Conservation (phyloP, 2,113 vertebrate genomes). For the Atlantisia rogersi region DNA sequence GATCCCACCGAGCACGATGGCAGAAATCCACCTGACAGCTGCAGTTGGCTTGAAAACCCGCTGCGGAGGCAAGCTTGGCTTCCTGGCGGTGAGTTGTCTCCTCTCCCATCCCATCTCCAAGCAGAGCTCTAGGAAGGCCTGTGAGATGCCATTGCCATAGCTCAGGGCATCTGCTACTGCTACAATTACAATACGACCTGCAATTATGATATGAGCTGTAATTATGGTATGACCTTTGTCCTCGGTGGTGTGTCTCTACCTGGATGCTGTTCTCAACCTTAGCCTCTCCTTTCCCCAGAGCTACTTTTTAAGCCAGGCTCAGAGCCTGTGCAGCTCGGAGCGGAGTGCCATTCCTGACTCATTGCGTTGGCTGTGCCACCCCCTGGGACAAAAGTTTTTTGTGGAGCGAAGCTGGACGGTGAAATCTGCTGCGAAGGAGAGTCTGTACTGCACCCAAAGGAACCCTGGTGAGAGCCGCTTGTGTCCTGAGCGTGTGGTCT, state of each 20-base stretch:
- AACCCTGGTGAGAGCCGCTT: slow-evolving; percentile 80
- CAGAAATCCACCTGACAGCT: slow-evolving; percentile 92
- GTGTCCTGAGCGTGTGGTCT: neutral
- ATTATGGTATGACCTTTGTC: neutral
- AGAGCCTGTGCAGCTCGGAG: slow-evolving; percentile 83
- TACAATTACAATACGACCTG: neutral
- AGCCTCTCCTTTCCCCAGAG: slow-evolving; percentile 74
- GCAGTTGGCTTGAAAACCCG: slow-evolving; percentile 87
- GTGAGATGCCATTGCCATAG: neutral
- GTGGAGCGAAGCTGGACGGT: slow-evolving; percentile 94
- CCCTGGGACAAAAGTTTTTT: slow-evolving; percentile 93
- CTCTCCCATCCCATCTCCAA: neutral
- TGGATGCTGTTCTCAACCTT: neutral
- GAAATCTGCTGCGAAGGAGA: slow-evolving; percentile 83
- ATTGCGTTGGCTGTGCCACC: slow-evolving; percentile 93
- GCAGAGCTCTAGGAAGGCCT: neutral
- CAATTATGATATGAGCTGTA: neutral
- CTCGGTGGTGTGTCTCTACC: neutral
- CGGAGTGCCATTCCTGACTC: slow-evolving; percentile 85
- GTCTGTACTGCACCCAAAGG: slow-evolving; percentile 89
- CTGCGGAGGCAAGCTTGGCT: slow-evolving; percentile 88
- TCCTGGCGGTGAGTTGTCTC: slow-evolving; percentile 81
- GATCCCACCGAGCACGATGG: slow-evolving; percentile 85
- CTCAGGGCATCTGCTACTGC: neutral
- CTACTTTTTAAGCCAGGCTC: slow-evolving; percentile 90